Percentiles rank a stretch among this genome's conserved stretches.
Conservation (phyloP, 2,888 invertebrate species). For the Chrysolina oricalcia region DNA sequence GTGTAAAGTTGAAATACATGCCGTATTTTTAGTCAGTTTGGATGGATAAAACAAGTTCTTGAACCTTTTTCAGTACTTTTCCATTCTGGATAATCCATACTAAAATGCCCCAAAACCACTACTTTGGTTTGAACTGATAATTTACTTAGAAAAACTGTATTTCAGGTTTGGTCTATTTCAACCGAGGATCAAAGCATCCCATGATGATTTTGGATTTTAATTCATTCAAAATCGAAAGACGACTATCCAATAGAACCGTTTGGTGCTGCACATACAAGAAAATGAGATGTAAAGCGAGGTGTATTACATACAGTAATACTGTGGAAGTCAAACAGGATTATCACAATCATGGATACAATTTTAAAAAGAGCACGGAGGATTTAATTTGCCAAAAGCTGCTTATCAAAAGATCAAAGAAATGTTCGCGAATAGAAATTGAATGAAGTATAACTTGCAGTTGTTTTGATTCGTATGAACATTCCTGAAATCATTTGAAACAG, state of each 20-base stretch:
- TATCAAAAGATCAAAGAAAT: constrained; percentile 1
- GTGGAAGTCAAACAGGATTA: constrained; percentile 48
- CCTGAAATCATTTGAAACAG: too few species aligned
- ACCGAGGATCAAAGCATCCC: constrained; percentile 55
- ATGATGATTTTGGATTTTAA: constrained; percentile 47
- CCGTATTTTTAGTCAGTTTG: too few species aligned
- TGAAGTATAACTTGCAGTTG: background rate
- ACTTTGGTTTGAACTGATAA: too few species aligned
- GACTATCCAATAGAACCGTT: constrained; percentile 38
- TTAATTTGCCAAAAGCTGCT: constrained; percentile 16
- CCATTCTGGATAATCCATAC: too few species aligned
- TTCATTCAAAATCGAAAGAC: constrained; percentile 42
- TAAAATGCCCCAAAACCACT: too few species aligned
- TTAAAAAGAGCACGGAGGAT: background rate
- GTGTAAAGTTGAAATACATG: too few species aligned
- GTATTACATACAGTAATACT: constrained; percentile 48
- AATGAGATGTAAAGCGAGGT: constrained; percentile 53
- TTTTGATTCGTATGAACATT: too few species aligned
- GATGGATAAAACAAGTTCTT: too few species aligned
- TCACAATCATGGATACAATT: constrained; percentile 40
- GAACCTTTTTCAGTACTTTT: too few species aligned
- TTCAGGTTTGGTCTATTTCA: constrained; percentile 55
- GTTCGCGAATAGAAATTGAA: background rate
- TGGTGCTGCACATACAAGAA: constrained; percentile 56
- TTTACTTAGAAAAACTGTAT: constrained; percentile 17